phyloP scores from a whole-genome alignment of 2,113 vertebrate species.

The Indicator indicator region DNA sequence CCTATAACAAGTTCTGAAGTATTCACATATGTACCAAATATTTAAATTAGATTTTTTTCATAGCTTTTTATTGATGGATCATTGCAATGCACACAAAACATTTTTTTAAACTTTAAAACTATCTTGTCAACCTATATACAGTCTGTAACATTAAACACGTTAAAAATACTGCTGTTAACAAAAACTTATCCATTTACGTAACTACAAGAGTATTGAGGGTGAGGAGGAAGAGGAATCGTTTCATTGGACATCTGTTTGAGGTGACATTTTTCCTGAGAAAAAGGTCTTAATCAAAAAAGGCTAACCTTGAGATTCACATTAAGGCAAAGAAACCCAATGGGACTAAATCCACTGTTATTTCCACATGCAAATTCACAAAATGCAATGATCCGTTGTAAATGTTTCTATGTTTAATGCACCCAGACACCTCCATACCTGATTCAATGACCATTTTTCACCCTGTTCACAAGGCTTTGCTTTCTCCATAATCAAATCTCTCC shows the following conservation, averaged over 20 bases:
- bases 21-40: neutral
- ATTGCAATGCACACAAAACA: neutral
- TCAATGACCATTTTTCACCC: slow-evolving; percentile 76
- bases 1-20: neutral
- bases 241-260: neutral
- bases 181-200: neutral
- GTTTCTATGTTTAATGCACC: neutral
- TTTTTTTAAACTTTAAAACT: neutral
- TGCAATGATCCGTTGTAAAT: neutral
- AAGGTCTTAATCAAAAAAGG: neutral
- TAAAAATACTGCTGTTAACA: neutral
- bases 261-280: neutral
- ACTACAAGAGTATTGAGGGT: neutral
- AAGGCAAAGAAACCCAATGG: neutral
- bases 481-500: slow-evolving; percentile 80
- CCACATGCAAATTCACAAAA: neutral
- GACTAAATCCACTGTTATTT: neutral
- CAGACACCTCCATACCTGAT: slow-evolving; percentile 65
- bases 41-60: neutral
- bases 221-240: neutral
- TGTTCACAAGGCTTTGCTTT: slow-evolving; percentile 75
- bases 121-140: neutral
- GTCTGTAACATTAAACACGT: neutral
- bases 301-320: neutral
- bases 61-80: neutral